Evolutionary conservation across 35 echinoderm and acorn worm genomes (phyloP), one percentile per base, ranked within the genome.

Genomic region (Holothuria glaberrima): DNA sequence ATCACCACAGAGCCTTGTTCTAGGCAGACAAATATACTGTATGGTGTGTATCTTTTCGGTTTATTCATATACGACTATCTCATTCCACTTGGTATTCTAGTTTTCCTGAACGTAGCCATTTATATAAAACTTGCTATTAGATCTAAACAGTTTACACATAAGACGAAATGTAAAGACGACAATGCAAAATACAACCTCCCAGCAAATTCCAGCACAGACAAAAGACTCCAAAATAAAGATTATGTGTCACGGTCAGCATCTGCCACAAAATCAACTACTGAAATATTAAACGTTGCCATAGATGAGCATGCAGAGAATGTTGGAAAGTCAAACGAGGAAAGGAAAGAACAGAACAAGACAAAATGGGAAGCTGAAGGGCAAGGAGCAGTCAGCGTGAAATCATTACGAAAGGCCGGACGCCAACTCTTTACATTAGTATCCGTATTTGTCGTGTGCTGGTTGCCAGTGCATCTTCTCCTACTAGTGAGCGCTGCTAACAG

Each of bases 121-220:
- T 69, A 69, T 27, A 69, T 69, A 27, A 69, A 69, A 69, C 66
- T 69, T 69, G n/a, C 31, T 3, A 69, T 69, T 17, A 69, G 66
- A 29, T 69, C 66, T 12, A 27, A 33, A 69, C 6, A 9, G 25
- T 69, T 69, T 33, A 4, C 6, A 69, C 9, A 25, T 33, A 20
- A 69, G 31, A 27, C 25, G 25, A 27, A 21, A 3, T 25, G 24
- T 69, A 16, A 16, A 69, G 31, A 33, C 3, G 17, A 69, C 25
- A 33, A 4, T 13, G 24, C 12, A 29, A 30, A 27, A 12, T 33
- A 27, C 6, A 6, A 16, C 17, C n/a, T 30, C 9, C 4, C 25
- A 27, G 66, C 25, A 27, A 27, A 28, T 13, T 12, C 36, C 2
- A 7, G 7, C 7, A 41, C 12, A 30, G 66, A 30, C 16, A 22